These are phyloP conservation scores for Hypotaenidia okinawae DNA, from an alignment of 2,797 vertebrate species.

Conservation along the genomic window DNA sequence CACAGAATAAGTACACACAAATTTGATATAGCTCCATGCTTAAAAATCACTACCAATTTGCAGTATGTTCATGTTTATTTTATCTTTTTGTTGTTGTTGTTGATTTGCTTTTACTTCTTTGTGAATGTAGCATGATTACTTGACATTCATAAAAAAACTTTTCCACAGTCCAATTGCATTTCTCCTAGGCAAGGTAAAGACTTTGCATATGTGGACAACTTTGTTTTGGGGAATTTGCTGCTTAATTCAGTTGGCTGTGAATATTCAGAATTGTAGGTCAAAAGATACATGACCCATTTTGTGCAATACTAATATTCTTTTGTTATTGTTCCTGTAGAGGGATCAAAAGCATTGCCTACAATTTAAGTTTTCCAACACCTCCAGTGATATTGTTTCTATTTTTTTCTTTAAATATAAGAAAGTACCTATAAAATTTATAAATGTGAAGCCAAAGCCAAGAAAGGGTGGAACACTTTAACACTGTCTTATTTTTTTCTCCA, in stretches of 20 bases:
- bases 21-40: no score
- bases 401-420: neutral
- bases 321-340: neutral
- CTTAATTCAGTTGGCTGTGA: neutral
- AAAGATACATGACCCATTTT: neutral
- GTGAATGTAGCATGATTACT: neutral
- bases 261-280: neutral
- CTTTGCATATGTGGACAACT: neutral
- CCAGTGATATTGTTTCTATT: neutral
- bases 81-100: neutral
- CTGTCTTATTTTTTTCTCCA: neutral
- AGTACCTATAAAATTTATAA: accelerated
- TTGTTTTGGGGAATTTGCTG: neutral
- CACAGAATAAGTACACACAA: neutral
- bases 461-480: neutral
- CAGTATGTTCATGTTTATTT: neutral
- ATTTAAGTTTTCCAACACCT: neutral
- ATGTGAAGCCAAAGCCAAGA: neutral
- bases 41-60: no score
- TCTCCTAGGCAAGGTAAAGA: neutral
- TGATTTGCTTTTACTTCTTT: neutral
- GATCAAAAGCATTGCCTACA: neutral
- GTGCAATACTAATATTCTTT: neutral
- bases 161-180: neutral
- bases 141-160: neutral